Base-by-base conservation (phyloP, 30 jellyfish, hydroid and myxozoan species). In the Aurelia coerulea region DNA sequence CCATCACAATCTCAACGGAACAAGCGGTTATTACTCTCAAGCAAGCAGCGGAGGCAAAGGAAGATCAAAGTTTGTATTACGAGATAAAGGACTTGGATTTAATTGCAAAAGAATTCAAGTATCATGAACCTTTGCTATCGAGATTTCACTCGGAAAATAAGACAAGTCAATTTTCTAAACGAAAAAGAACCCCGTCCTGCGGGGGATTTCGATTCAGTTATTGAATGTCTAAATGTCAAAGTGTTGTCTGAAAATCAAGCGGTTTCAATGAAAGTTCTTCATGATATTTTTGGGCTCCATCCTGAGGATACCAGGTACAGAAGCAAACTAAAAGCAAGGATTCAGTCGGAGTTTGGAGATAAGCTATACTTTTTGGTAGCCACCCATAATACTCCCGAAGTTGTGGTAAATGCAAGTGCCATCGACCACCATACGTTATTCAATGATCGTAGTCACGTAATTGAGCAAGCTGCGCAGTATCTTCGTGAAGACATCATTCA, bases 401-500 rank as follows among this genome's bases (percentile, higher is more conserved):
- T 78, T 59, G 63, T 59, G 29, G 54, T 78, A 10, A 78, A 76
- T 76, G 87, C 87, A 50, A 76, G 79, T 54, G 87, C 87, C 3
- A 56, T 76, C 67, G 87, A 54, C 87, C 65, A 56, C 52, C 81
- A 76, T 76, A 31, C 67, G 31, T 14, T 76, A 16, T 76, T 76
- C 50, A 18, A 76, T 56, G 87, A 76, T 76, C 52, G 67, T 76
- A 35, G 81, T 50, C 72, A 81, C 53, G 52, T 69, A 23, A 52
- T 81, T 84, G 31, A 81, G 59, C 84, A 81, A 81, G 91, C 91
- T 34, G 91, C 91, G 5, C 77, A 54, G 37, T 81, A 81, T 81
- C 53, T 81, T 12, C 1, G 91, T 15, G 90, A 81, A 42, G 89
- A 69, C 34, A 69, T 81, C 56, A 10, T 68, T 66, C n/a, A 67